Base-by-base conservation (phyloP, 2,797 vertebrate species). In the Tinamus major region DNA sequence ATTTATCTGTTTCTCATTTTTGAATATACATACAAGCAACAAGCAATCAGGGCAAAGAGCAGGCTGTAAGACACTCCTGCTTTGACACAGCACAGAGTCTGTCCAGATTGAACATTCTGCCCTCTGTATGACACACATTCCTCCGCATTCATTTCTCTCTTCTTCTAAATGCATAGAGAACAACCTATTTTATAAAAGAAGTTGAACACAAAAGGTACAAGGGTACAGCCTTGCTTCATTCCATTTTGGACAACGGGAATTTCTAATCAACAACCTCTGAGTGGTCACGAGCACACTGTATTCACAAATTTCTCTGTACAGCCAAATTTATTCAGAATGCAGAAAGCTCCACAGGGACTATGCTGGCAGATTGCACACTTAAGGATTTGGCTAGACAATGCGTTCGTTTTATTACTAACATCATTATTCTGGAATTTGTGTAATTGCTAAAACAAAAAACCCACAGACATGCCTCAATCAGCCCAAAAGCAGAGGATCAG, bases 261-360 rank as follows among this genome's bases (percentile, higher is more conserved):
- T 63, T 69, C 87, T 74, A 21, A 86, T 24, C 24, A 29, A 68
- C 48, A 68, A 7, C 20, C 10, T 9, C 46, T n/a, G 4, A 4
- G 82, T 37, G 37, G 74, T 0, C 51, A 18, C 5, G 26, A 64
- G 78, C 37, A 41, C 0, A 1, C 37, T 15, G 4, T 21, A 19
- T 35, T 27, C 42, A 49, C 18, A 1, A 24, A 41, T 41, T 31
- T 56, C n/a, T 31, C 71, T 33, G 41, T 29, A 56, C 48, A n/a
- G 65, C 46, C 35, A 33, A 12, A 55, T 44, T 55, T 58, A 23
- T 12, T 33, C 42, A 46, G 20, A 56, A 67, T 67, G 41, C 48
- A 51, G 29, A 56, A 67, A 67, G 35, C 55, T 51, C 80, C 55
- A n/a, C 33, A 41, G 49, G 31, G 42, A n/a, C 17, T 35, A 20